phyloP scores from a whole-genome alignment of 2,888 invertebrate genomes.

The Clostera curtula region DNA sequence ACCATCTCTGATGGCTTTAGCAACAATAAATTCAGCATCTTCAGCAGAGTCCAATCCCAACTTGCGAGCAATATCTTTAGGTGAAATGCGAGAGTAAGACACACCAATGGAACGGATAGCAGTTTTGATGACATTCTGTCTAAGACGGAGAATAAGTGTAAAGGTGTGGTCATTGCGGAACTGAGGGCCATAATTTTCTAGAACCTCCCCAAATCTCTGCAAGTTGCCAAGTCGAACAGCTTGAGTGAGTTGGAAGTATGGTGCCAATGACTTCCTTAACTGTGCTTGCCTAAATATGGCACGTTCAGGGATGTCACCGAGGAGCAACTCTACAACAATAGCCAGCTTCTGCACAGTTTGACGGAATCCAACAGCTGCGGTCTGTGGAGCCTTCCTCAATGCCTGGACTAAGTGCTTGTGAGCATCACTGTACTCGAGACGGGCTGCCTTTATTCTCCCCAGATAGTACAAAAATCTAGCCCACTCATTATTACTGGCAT shows the following conservation, averaged over 20 bases:
- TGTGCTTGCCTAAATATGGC: conserved; percentile 95
- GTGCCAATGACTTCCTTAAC: conserved; percentile 89
- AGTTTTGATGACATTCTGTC: conserved; percentile 99
- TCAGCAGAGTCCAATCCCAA: conserved; percentile 95
- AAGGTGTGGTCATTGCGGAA: conserved; percentile 97
- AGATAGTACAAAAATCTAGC: conserved; percentile 97
- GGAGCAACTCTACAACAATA: conserved; percentile 93
- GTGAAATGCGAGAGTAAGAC: conserved; percentile 96
- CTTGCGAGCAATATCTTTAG: conserved; percentile 95
- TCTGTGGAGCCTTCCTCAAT: conserved; percentile 97
- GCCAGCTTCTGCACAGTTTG: conserved; percentile 97
- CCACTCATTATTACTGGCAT: conserved; percentile 99
- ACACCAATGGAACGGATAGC: conserved; percentile 96
- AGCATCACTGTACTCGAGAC: conserved; percentile 97
- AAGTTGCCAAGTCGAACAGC: conserved; percentile 96
- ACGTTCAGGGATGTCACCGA: conserved; percentile 98
- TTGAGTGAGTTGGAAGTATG: conserved; percentile 98
- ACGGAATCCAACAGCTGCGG: conserved; percentile 98
- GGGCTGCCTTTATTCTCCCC: conserved; percentile 98
- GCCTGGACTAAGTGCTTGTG: conserved; percentile 97
- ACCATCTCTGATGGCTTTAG: conserved; percentile 97
- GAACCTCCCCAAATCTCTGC: conserved; percentile 93
- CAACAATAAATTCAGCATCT: conserved; percentile 99
- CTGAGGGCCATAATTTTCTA: conserved; percentile 92
- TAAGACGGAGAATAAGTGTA: conserved; percentile 93